A percentile compares a stretch with the other conserved stretches of the same genome.
phyloP scores from a whole-genome alignment of 1,140 invertebrate genomes.

The Macrobrachium nipponense region DNA sequence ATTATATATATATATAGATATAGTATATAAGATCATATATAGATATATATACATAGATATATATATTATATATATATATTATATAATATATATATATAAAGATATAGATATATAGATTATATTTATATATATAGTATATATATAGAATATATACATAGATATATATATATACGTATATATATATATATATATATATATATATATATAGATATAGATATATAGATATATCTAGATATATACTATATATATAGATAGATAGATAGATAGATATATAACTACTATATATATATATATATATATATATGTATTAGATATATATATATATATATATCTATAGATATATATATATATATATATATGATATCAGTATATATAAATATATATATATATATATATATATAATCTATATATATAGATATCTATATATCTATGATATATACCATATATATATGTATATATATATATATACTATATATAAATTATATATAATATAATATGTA shows the following conservation, averaged over 20 bases:
- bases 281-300: no score
- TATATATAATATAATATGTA: neutral
- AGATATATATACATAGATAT: neutral
- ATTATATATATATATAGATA: neutral
- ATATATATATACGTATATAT: constrained; percentile 8
- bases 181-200: constrained; percentile 4
- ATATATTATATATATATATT: neutral
- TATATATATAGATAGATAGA: no score
- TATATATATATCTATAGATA: neutral
- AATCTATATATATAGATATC: neutral
- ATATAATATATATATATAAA: constrained; percentile 1
- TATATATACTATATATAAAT: neutral
- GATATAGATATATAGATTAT: neutral
- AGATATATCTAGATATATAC: neutral
- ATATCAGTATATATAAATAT: neutral
- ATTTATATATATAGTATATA: neutral
- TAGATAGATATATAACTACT: neutral
- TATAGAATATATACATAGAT: neutral
- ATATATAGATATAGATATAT: constrained; percentile 10
- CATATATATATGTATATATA: constrained; percentile 6
- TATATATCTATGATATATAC: constrained; percentile 10
- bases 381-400: neutral
- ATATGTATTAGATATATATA: neutral
- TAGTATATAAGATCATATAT: no score
- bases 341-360: constrained; percentile 5